Percentiles rank a stretch among this genome's conserved stretches.
Evolutionary conservation across 1,140 invertebrate species (phyloP).

Genomic region (Brachionus manjavacas): DNA sequence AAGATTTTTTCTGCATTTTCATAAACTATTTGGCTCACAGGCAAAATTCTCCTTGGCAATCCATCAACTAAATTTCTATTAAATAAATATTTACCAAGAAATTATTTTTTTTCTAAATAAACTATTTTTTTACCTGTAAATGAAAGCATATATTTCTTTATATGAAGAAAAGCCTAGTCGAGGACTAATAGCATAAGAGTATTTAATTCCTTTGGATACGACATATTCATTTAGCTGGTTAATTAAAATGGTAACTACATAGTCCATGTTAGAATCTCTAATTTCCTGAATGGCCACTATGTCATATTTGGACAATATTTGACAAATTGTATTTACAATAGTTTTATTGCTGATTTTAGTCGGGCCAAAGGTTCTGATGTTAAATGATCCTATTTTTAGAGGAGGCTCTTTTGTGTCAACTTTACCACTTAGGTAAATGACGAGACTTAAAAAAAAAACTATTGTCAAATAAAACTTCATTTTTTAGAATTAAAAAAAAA

Average conservation of each 20-base stretch:
- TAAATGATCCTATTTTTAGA: conserved; percentile 24
- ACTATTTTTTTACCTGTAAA: conserved; percentile 3
- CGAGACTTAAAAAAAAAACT: background rate
- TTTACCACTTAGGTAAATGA: background rate
- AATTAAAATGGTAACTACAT: background rate
- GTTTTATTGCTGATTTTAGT: conserved; percentile 14
- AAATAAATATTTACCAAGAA: background rate
- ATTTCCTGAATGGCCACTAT: conserved; percentile 34
- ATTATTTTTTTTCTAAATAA: background rate
- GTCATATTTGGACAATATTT: conserved; percentile 18
- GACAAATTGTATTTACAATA: background rate
- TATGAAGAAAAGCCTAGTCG: background rate
- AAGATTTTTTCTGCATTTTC: background rate
- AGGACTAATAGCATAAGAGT: background rate
- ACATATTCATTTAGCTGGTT: conserved; percentile 13
- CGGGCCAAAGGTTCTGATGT: conserved; percentile 12
- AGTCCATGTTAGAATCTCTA: background rate
- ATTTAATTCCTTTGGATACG: background rate
- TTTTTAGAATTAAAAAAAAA: background rate
- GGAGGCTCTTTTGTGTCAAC: background rate
- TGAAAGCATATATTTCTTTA: conserved; percentile 29
- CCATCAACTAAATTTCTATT: background rate
- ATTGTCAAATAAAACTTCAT: background rate
- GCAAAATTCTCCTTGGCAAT: background rate
- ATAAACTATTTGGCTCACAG: background rate